Percentiles rank a stretch among this genome's conserved stretches.
phyloP scores from a whole-genome alignment of 1,140 invertebrate species.

The Callitettix versicolor region DNA sequence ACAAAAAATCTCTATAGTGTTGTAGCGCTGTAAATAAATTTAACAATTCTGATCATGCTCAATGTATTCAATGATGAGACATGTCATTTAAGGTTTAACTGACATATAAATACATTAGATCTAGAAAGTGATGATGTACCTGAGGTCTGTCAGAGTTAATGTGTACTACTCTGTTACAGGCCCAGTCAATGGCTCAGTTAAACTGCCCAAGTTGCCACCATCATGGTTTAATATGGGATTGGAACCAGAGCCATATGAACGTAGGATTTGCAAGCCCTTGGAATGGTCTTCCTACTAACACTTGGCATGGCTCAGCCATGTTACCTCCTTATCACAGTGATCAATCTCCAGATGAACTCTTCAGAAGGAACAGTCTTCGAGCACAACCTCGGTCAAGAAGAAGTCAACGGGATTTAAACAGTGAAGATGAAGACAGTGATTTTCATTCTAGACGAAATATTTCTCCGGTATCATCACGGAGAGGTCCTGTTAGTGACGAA shows the following conservation, averaged over 20 bases:
- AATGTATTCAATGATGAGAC: no score
- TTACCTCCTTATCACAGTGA: conserved; percentile 11
- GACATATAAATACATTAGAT: no score
- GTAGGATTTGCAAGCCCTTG: conserved; percentile 36
- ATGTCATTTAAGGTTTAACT: no score
- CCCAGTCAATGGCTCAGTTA: conserved; percentile 58
- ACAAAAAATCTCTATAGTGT: no score
- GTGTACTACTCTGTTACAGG: conserved; percentile 40
- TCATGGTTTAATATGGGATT: conserved; percentile 35
- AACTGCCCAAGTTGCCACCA: conserved; percentile 45
- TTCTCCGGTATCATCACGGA: conserved; percentile 22
- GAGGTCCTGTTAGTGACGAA: conserved; percentile 30
- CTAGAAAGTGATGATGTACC: no score
- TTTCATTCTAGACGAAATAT: background rate
- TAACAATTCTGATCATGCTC: no score
- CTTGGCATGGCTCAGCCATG: conserved; percentile 29
- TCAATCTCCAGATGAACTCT: conserved; percentile 6
- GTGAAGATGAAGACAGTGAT: conserved; percentile 12
- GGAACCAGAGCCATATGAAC: conserved; percentile 37
- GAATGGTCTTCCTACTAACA: conserved; percentile 18
- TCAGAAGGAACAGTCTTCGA: conserved; percentile 12
- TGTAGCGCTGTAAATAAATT: no score
- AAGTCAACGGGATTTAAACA: background rate
- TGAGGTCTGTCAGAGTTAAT: no score
- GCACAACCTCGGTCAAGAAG: conserved; percentile 4